Evolutionary conservation across 2,888 invertebrate species (phyloP).

Genomic region (Drosophila diplacantha): DNA sequence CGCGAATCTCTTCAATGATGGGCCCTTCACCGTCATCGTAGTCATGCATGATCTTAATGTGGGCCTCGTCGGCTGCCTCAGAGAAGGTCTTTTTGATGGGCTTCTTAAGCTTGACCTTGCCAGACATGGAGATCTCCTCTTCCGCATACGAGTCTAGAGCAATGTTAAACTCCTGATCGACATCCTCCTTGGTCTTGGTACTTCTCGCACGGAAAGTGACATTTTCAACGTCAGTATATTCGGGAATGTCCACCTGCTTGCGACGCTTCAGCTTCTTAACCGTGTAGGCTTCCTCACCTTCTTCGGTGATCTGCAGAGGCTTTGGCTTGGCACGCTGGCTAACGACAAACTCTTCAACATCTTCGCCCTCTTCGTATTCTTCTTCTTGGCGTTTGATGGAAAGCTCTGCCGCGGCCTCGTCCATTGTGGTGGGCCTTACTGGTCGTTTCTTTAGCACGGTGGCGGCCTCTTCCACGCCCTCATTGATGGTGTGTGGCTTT

Average conservation of each 20-base stretch:
- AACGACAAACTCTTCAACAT: slow-evolving; percentile 80
- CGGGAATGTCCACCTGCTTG: slow-evolving; percentile 83
- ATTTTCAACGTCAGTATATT: slow-evolving; percentile 86
- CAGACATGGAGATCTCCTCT: slow-evolving; percentile 91
- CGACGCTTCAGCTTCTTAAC: slow-evolving; percentile 85
- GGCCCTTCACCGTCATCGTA: slow-evolving; percentile 80
- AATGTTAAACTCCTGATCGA: slow-evolving; percentile 93
- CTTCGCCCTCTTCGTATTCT: slow-evolving; percentile 78
- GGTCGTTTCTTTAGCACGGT: slow-evolving; percentile 77
- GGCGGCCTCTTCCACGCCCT: slow-evolving; percentile 77
- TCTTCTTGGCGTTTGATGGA: slow-evolving; percentile 73
- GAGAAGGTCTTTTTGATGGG: slow-evolving; percentile 85
- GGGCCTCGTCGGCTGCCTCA: slow-evolving; percentile 88
- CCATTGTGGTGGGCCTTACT: slow-evolving; percentile 66
- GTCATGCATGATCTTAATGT: slow-evolving; percentile 83
- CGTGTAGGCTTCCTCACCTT: slow-evolving; percentile 83
- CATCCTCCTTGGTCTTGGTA: slow-evolving; percentile 89
- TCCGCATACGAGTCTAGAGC: slow-evolving; percentile 90
- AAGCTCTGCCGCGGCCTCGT: slow-evolving; percentile 77
- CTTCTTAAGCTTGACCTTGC: slow-evolving; percentile 88
- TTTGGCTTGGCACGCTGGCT: slow-evolving; percentile 79
- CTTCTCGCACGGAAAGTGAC: slow-evolving; percentile 88
- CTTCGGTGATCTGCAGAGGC: slow-evolving; percentile 79
- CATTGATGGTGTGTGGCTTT: slow-evolving; percentile 77
- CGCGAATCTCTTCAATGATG: slow-evolving; percentile 82